Base-by-base conservation (phyloP, 2,888 invertebrate species). In the Lasioglossum lativentre region DNA sequence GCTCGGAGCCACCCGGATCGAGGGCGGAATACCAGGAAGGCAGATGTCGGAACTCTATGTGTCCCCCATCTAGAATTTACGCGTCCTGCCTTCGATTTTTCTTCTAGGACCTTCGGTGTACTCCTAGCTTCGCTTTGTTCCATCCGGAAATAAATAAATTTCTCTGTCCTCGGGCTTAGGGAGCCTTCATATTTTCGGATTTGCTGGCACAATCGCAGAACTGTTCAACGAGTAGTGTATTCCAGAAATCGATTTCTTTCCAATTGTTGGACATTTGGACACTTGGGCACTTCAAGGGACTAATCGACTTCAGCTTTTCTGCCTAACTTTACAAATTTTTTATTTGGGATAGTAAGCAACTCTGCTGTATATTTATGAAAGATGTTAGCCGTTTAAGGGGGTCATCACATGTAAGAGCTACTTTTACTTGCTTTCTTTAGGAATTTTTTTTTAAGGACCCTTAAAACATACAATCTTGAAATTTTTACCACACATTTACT, bases 1-100 rank as follows among this genome's bases (percentile, higher is more conserved):
- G 85, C 81, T 66, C 74, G 68, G 78, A 90, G 82, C 90, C 88
- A 91, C 86, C 89, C 90, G 90, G 84, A 78, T 91, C 91, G 91
- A 88, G 88, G 83, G 80, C 83, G 87, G 80, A 92, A 93, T 93
- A 93, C 93, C 91, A 66, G 86, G 93, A 93, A 92, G 89, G 87
- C 90, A 79, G 88, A 88, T 85, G 82, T 77, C 80, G 87, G 73
- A 82, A 76, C 78, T 87, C 75, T 80, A 68, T 85, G 77, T 85
- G 84, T 84, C 86, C 77, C 77, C 84, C 82, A 70, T 73, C 8
- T 38, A 52, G 82, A 84, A 90, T 91, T 90, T 89, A 83, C 86
- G 88, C 87, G 88, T 88, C 76, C 75, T 23, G n/a, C 45, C 45
- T 16, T 68, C 75, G 75, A 72, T 63, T 82, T 86, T 73, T 52